Conservation (phyloP, 2,888 invertebrate species). For the Tipula unca region DNA sequence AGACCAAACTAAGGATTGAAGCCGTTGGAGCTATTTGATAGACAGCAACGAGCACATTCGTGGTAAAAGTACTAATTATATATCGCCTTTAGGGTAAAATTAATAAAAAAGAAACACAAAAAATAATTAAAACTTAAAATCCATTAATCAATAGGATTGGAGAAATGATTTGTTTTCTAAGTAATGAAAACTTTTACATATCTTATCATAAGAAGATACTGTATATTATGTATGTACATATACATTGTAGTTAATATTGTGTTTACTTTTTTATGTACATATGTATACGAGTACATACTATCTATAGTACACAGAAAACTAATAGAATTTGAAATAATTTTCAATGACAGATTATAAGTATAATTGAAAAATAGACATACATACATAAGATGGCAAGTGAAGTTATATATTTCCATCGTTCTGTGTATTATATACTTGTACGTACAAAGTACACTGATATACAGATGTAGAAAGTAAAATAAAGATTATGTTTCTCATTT, state of each 20-base stretch:
- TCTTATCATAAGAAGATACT: too few relatives aligned
- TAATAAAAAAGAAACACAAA: not conserved
- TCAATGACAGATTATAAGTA: constrained; percentile 2
- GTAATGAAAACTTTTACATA: too few relatives aligned
- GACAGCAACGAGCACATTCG: too few relatives aligned
- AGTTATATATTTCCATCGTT: not conserved
- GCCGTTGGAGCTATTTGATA: too few relatives aligned
- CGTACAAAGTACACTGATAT: not conserved
- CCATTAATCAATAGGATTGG: not conserved
- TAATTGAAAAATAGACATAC: constrained; percentile 8
- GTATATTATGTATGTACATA: too few relatives aligned
- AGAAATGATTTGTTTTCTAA: not conserved
- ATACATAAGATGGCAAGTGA: not conserved
- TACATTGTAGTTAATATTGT: too few relatives aligned
- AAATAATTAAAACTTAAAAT: not conserved
- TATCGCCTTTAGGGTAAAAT: not conserved
- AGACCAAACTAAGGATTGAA: too few relatives aligned
- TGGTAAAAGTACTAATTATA: not conserved
- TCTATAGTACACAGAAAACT: not conserved
- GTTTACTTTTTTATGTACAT: too few relatives aligned
- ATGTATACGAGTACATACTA: not conserved
- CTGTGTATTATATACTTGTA: not conserved
- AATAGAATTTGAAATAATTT: not conserved
- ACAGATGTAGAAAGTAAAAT: not conserved
- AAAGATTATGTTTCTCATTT: not conserved